Conservation (phyloP, 2,888 invertebrate species). For the Meiosimyza platycephala region DNA sequence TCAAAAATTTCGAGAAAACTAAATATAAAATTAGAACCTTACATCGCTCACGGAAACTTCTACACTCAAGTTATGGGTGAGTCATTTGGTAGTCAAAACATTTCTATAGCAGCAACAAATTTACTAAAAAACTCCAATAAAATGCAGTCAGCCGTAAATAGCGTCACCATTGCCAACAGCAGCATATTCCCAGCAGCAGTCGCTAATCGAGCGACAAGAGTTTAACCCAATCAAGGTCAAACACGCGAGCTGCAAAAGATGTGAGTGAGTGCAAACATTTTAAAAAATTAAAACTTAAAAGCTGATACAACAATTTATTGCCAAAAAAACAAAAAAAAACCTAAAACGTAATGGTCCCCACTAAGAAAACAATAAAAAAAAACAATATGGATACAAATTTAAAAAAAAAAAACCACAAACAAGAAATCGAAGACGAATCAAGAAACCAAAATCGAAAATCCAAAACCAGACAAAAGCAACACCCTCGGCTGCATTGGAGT, state of each 20-base stretch:
- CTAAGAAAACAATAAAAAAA: constrained; percentile 6
- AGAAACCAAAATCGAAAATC: background rate
- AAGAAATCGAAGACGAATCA: background rate
- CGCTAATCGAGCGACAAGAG: background rate
- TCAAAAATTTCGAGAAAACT: too few relatives aligned
- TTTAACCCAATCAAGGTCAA: constrained; percentile 14
- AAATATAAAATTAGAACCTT: too few relatives aligned
- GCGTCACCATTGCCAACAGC: background rate
- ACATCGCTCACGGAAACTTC: too few relatives aligned
- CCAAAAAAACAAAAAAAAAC: background rate
- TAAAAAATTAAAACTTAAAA: background rate
- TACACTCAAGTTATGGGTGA: too few relatives aligned
- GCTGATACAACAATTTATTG: background rate
- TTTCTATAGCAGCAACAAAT: background rate
- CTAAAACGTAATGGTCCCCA: background rate
- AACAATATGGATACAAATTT: background rate
- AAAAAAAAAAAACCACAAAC: background rate
- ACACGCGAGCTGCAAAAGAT: too few relatives aligned
- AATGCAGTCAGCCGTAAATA: background rate
- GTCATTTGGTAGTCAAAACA: background rate
- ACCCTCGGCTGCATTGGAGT: background rate
- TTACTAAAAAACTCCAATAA: background rate
- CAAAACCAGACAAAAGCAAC: background rate
- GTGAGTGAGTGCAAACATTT: constrained; percentile 8
- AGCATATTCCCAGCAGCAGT: background rate